phyloP scores from a whole-genome alignment of 2,888 invertebrate genomes.

The Papilio elwesi region DNA sequence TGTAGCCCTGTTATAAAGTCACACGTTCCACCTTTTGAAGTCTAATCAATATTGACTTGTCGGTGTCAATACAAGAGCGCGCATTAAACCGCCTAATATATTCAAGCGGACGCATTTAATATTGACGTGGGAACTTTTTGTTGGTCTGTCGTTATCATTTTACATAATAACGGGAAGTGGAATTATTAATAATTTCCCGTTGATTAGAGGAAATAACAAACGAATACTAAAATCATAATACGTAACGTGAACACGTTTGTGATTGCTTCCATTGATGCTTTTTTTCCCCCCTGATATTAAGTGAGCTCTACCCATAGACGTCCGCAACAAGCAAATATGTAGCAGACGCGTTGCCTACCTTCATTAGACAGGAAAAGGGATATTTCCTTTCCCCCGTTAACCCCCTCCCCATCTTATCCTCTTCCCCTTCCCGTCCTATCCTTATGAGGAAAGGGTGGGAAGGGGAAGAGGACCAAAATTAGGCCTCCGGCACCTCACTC shows the following conservation, averaged over 20 bases:
- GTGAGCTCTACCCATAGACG: no score
- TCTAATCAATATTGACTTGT: slow-evolving; percentile 1
- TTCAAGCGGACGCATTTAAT: slow-evolving; percentile 31
- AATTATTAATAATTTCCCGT: slow-evolving; percentile 28
- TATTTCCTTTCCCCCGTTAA: no score
- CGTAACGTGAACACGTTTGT: background rate
- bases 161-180: slow-evolving; percentile 34
- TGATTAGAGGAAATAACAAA: slow-evolving; percentile 14
- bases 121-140: slow-evolving; percentile 37
- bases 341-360: no score
- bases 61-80: background rate
- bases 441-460: no score
- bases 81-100: background rate
- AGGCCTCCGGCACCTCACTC: no score
- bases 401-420: no score
- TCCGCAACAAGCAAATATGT: no score
- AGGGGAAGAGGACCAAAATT: no score
- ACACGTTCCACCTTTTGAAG: background rate
- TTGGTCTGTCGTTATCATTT: slow-evolving; percentile 23
- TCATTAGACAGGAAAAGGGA: no score
- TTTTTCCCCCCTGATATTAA: no score
- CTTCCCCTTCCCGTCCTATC: no score
- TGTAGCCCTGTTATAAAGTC: background rate
- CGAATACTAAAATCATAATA: slow-evolving; percentile 4
- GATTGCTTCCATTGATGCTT: background rate